phyloP scores from a whole-genome alignment of 2,888 invertebrate genomes.

The Sympetrum striolatum region DNA sequence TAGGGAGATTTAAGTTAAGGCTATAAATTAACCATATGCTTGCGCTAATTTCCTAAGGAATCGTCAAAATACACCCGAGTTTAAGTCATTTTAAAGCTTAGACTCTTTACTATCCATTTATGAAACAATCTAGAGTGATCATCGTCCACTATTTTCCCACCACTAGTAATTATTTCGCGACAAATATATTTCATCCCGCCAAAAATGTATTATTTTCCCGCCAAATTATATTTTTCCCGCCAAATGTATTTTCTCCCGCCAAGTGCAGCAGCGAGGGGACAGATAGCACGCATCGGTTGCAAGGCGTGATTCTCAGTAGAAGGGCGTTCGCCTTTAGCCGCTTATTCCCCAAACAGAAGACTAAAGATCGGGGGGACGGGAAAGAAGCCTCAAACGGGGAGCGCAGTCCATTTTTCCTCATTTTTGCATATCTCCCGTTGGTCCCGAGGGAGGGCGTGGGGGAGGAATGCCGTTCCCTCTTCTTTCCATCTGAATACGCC shows the following conservation, averaged over 20 bases:
- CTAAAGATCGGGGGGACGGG: neutral
- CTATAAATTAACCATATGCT: too few relatives aligned
- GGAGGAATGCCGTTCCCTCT: neutral
- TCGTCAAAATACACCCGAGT: too few relatives aligned
- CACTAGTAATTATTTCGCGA: too few relatives aligned
- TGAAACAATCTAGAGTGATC: too few relatives aligned
- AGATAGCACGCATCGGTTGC: neutral
- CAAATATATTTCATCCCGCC: too few relatives aligned
- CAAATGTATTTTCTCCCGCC: neutral
- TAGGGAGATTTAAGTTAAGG: too few relatives aligned
- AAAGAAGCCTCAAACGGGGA: neutral
- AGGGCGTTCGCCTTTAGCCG: neutral
- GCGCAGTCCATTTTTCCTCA: conserved; percentile 14
- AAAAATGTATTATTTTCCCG: too few relatives aligned
- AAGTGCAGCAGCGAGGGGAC: neutral
- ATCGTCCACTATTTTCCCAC: too few relatives aligned
- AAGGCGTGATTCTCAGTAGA: neutral
- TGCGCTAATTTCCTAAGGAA: too few relatives aligned
- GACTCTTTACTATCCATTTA: too few relatives aligned
- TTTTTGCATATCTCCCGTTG: conserved; percentile 28
- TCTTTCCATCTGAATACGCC: conserved; percentile 4
- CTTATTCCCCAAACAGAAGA: neutral
- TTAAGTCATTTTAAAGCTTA: too few relatives aligned
- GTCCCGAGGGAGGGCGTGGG: neutral
- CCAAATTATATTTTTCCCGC: too few relatives aligned